phyloP scores from a whole-genome alignment of 1,140 invertebrate genomes.

The Caenorhabditis inopinata region DNA sequence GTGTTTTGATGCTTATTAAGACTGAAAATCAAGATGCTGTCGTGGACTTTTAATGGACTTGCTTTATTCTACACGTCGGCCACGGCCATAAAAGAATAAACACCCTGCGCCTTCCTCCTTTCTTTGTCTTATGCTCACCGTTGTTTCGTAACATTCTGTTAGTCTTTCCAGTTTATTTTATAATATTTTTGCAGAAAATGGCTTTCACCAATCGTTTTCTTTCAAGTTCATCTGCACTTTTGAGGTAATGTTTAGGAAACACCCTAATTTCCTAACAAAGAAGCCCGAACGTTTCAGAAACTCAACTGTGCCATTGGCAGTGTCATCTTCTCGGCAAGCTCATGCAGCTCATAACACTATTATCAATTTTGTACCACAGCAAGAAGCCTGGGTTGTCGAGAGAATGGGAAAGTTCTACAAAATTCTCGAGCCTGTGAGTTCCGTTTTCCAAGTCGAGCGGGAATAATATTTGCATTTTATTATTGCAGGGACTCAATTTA shows the following conservation, averaged over 20 bases:
- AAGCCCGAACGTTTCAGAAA: background rate
- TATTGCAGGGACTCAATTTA: slow-evolving; percentile 80
- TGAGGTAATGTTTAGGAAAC: too few species aligned
- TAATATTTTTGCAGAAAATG: slow-evolving; percentile 5
- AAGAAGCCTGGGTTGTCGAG: slow-evolving; percentile 99
- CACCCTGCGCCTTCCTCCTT: background rate
- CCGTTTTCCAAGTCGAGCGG: too few species aligned
- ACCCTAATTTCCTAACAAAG: too few species aligned
- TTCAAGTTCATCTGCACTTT: background rate
- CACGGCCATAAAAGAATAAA: background rate
- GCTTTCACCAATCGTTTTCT: background rate
- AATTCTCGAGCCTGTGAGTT: slow-evolving; percentile 81
- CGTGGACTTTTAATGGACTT: background rate
- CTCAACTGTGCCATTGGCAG: background rate
- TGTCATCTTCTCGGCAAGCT: background rate
- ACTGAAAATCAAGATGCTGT: background rate
- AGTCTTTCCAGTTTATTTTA: background rate
- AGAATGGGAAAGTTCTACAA: slow-evolving; percentile 82
- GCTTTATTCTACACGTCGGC: too few species aligned
- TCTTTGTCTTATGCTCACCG: too few species aligned
- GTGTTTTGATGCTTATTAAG: background rate
- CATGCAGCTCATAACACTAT: slow-evolving; percentile 77
- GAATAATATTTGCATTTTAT: too few species aligned
- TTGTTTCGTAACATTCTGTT: background rate
- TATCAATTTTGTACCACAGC: slow-evolving; percentile 96